Conservation (phyloP, 23 tunicate genomes). For the Botrylloides violaceus region DNA sequence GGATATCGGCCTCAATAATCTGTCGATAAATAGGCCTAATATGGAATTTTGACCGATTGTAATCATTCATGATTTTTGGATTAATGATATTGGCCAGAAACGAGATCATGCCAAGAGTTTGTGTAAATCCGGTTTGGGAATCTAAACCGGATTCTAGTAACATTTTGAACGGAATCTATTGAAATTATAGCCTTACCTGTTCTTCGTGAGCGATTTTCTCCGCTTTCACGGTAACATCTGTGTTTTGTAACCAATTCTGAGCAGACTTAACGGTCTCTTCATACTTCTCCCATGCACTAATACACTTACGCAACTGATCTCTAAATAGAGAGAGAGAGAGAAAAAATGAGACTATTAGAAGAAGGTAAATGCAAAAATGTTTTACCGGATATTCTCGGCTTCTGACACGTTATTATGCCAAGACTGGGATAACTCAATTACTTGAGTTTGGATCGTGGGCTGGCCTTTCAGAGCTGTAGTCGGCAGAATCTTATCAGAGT, state of each 20-base stretch:
- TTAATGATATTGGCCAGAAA: too few species aligned
- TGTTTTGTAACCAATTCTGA: slow-evolving; percentile 58
- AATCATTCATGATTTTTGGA: too few species aligned
- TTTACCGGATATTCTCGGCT: slow-evolving; percentile 47
- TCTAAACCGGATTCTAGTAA: too few species aligned
- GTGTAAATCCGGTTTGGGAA: too few species aligned
- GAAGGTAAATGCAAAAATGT: neutral
- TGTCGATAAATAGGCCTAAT: too few species aligned
- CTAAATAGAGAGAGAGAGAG: slow-evolving; percentile 6
- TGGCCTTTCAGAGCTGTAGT: slow-evolving; percentile 52
- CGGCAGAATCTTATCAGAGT: slow-evolving; percentile 47
- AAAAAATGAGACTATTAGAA: neutral
- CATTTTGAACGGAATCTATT: too few species aligned
- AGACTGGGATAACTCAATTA: slow-evolving; percentile 28
- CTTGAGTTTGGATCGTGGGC: slow-evolving; percentile 37
- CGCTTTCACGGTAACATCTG: slow-evolving; percentile 26
- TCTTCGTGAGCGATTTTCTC: slow-evolving; percentile 26
- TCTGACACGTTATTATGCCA: slow-evolving; percentile 33
- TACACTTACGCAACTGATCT: slow-evolving; percentile 33
- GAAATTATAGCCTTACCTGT: neutral
- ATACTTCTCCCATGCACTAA: slow-evolving; percentile 66
- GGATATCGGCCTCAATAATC: too few species aligned
- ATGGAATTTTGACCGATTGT: too few species aligned
- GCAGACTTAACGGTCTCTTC: slow-evolving; percentile 53
- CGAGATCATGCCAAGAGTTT: too few species aligned